A percentile compares a stretch with the other conserved stretches of the same genome.
These are phyloP conservation scores for Saccostrea echinata DNA, from an alignment of 1,140 invertebrate species.

Conservation along the genomic window DNA sequence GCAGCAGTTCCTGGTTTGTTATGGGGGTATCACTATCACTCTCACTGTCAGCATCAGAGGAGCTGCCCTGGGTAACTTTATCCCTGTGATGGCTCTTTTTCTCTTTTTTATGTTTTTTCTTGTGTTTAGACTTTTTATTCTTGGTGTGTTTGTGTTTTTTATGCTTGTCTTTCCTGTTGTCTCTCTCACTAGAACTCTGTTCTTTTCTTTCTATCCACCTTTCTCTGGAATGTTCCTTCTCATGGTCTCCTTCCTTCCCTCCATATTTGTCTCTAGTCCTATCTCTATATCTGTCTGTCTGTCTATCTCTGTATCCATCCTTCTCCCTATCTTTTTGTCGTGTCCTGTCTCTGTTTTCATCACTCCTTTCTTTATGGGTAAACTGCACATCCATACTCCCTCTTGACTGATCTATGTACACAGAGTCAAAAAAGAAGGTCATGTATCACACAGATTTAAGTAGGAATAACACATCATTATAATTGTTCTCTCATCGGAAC, in stretches of 20 bases:
- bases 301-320: not conserved
- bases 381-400: not conserved
- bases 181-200: not conserved
- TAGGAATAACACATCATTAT: too few species aligned
- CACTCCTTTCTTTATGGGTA: not conserved
- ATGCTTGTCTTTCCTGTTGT: not conserved
- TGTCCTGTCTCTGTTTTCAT: not conserved
- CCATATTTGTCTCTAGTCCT: slow-evolving; percentile 46
- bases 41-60: not conserved
- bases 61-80: not conserved
- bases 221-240: slow-evolving; percentile 8
- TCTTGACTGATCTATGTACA: not conserved
- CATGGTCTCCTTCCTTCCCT: slow-evolving; percentile 39
- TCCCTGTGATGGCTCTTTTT: slow-evolving; percentile 39
- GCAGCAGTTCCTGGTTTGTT: not conserved
- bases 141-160: slow-evolving; percentile 54
- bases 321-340: not conserved
- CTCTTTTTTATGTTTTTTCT: slow-evolving; percentile 65
- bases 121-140: slow-evolving; percentile 67
- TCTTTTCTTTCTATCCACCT: not conserved
- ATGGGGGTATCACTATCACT: not conserved
- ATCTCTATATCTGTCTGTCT: not conserved
- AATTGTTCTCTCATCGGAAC: too few species aligned
- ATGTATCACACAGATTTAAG: too few species aligned
- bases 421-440: too few species aligned